Base-by-base conservation (phyloP, 2,797 vertebrate genomes). In the Pyrocephalus nanus region DNA sequence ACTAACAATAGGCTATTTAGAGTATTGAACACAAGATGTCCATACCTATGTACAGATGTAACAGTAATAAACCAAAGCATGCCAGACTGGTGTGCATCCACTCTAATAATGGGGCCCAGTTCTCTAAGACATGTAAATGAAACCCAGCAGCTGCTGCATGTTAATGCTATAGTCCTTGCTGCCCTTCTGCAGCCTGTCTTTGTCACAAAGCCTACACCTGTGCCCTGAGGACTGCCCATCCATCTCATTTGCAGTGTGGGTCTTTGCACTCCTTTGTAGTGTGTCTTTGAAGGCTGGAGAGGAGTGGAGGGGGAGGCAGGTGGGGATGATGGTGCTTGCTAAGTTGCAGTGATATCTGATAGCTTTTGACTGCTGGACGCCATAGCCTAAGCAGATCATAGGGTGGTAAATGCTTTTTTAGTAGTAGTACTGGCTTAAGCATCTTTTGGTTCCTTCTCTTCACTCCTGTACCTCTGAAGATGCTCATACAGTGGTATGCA, bases 141-240 rank as follows among this genome's bases (percentile, higher is more conserved):
- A 84, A 47, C 26, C 70, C 60, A 62, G 42, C 92, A 84, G 90
- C 83, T 93, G 90, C 86, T 73, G 13, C 22, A 8, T 69, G 75
- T 86, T 75, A 81, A 51, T 86, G 47, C 69, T 60, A 0, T 10
- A 30, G 79, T 55, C 69, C 48, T 67, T 67, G 45, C 48, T 94
- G 74, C 48, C 57, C 61, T 83, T 82, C 69, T 50, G 61, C 75
- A 96, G 64, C 43, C 72, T 5, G 16, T 81, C 62, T 70, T 72
- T 62, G 48, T 47, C 2, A 4, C 8, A 64, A 40, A 75, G 54
- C 73, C 53, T 48, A 51, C 66, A 69, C 61, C 61, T 61, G 69
- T 95, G 92, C 61, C 22, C 25, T 0, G 0, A 81, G 58, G 55
- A 42, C 50, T 43, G n/a, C 32, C 5, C 42, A 71, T 71, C 67